Base-by-base conservation (phyloP, 2,888 invertebrate genomes). In the Agrochola lychnidis region DNA sequence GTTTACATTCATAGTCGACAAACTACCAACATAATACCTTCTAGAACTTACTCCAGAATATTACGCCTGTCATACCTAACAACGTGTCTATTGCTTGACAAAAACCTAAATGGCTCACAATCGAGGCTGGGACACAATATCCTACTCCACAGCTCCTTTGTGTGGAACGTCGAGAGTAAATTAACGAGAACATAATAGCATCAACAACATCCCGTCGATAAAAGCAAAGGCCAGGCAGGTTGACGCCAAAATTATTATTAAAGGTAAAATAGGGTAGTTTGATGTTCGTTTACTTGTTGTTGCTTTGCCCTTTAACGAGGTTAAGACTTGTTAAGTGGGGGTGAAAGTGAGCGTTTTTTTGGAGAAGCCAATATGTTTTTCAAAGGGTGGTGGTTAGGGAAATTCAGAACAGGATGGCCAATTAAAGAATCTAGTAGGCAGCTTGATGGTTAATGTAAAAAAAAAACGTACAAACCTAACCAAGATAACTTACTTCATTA, bases 121-220 rank as follows among this genome's bases (percentile, higher is more conserved):
- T 75, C 74, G n/a, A 45, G 25, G 10, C 45, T 4, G 59, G 53
- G 30, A 40, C 51, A 64, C 61, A 62, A 25, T 14, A 81, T 84
- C 81, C 81, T 84, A 81, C 42, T 57, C 36, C n/a, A 10, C 30
- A 30, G 53, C 2, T 25, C 84, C 68, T 51, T 82, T 82, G 81
- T 82, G 53, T 48, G 19, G 53, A 30, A 19, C 63, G 81, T 59
- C 81, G n/a, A 67, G 69, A 59, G 70, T 45, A 51, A 82, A 81
- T 84, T 81, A 84, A 56, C 68, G 51, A 53, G 66, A 42, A 64
- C 45, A 74, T 81, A 80, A 84, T 84, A 57, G 40, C 48, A 70
- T 68, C 36, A 83, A 73, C 69, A 68, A 64, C 73, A 64, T 73
- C 74, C 84, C 40, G 83, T 48, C 61, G 62, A 70, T 70, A 73